Percentiles rank a stretch among this genome's conserved stretches.
phyloP scores from a whole-genome alignment of 2,113 vertebrate genomes.

The Chionomys nivalis region DNA sequence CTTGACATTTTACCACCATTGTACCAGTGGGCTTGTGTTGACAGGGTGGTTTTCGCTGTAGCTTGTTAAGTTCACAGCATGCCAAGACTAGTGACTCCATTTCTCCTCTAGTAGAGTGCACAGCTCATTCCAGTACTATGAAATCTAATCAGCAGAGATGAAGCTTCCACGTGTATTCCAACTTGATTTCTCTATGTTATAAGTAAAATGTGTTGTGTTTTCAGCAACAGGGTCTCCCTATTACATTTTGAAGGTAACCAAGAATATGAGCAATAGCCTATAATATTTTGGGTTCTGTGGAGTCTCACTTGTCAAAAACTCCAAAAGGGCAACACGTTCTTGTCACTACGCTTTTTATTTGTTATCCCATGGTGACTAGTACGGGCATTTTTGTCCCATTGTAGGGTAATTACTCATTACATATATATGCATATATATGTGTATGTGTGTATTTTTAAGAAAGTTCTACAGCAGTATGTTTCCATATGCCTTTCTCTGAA shows the following conservation, averaged over 20 bases:
- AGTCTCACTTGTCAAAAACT: background rate
- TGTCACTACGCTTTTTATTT: background rate
- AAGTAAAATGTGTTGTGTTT: background rate
- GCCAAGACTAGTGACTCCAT: no score
- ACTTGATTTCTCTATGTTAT: background rate
- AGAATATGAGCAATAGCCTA: background rate
- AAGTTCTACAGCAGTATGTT: background rate
- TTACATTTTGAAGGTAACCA: background rate
- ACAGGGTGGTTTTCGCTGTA: no score
- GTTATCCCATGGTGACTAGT: background rate
- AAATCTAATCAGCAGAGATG: background rate
- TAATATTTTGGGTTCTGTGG: background rate
- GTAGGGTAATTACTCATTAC: background rate
- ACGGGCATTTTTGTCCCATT: background rate
- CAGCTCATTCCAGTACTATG: background rate
- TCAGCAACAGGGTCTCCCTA: background rate
- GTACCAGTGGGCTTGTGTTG: background rate
- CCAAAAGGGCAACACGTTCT: background rate
- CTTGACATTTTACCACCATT: background rate
- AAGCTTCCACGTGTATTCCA: background rate
- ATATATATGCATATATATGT: background rate
- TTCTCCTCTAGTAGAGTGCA: background rate
- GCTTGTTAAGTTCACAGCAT: background rate
- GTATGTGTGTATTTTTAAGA: background rate
- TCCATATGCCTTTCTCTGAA: background rate